Percentiles rank a stretch among this genome's conserved stretches.
phyloP scores from a whole-genome alignment of 2,797 vertebrate genomes.

The Spinus olivaceus region DNA sequence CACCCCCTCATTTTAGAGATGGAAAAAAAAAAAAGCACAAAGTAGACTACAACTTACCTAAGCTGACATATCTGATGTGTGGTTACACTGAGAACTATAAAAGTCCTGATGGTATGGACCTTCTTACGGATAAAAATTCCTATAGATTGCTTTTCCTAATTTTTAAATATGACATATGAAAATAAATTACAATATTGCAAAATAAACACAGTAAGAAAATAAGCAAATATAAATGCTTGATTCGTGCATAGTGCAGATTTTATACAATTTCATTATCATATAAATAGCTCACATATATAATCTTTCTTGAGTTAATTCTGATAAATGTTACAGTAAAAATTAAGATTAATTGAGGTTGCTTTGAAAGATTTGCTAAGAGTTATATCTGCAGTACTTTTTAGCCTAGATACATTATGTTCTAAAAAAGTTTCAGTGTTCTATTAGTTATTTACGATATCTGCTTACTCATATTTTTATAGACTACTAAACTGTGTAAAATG shows the following conservation, averaged over 20 bases:
- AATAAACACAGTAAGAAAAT: constrained; percentile 62
- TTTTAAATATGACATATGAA: constrained; percentile 61
- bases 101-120: constrained; percentile 10
- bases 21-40: not conserved
- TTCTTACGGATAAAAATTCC: constrained; percentile 27
- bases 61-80: not conserved
- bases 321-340: constrained; percentile 77
- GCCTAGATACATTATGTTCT: constrained; percentile 55
- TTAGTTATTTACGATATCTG: constrained; percentile 68
- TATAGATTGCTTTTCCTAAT: constrained; percentile 52
- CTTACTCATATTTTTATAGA: constrained; percentile 70
- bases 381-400: constrained; percentile 60
- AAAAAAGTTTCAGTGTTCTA: constrained; percentile 57
- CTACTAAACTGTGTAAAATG: constrained; percentile 55
- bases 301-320: constrained; percentile 67
- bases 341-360: constrained; percentile 74
- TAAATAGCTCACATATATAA: constrained; percentile 76
- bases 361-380: constrained; percentile 60
- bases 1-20: not conserved
- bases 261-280: constrained; percentile 77
- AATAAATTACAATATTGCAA: constrained; percentile 70
- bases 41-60: not conserved
- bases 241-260: constrained; percentile 63
- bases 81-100: not conserved
- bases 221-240: constrained; percentile 67